Base-by-base conservation (phyloP, 2,888 invertebrate species). In the Bellardia pandia region DNA sequence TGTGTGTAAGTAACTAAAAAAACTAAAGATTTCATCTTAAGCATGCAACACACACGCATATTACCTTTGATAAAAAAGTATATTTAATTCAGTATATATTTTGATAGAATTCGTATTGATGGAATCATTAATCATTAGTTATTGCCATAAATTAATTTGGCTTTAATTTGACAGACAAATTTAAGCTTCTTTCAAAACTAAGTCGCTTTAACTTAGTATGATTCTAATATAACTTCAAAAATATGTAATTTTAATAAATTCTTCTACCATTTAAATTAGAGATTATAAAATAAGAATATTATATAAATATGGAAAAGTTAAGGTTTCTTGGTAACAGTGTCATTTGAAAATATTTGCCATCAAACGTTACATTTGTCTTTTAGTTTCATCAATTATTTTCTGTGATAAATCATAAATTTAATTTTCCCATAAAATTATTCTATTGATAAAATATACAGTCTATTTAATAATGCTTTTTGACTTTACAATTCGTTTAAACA, bases 111-210 rank as follows among this genome's bases (percentile, higher is more conserved):
- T 60, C 4, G 30, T 60, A 33, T 33, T 60, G 60, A 13, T 14
- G 14, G 8, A 42, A 66, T 66, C 66, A 66, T 66, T 66, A 42
- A 66, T 66, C 66, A 66, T 13, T 42, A 3, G 9, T 9, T 23
- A 45, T 23, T 42, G 23, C 3, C 16, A 45, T 16, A 62, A 62
- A 62, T 40, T n/a, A 62, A 37, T 37, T 62, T 62, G 33, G 33
- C 11, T 62, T 62, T n/a, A 62, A 5, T 62, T 62, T 33, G 33
- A 14, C 23, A 40, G 7, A 33, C 14, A 62, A 33, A 0, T 40
- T 37, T 7, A 13, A 14, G 62, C 37, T 40, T 37, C 6, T 56
- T 58, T 30, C 23, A 23, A 23, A 23, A 7, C 11, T 9, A 45
- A 45, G 9, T 45, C 3, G 9, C 9, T 45, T 11, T 45, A 3